phyloP scores from a whole-genome alignment of 2,113 vertebrate genomes.

The Campylomormyrus tamandua region DNA sequence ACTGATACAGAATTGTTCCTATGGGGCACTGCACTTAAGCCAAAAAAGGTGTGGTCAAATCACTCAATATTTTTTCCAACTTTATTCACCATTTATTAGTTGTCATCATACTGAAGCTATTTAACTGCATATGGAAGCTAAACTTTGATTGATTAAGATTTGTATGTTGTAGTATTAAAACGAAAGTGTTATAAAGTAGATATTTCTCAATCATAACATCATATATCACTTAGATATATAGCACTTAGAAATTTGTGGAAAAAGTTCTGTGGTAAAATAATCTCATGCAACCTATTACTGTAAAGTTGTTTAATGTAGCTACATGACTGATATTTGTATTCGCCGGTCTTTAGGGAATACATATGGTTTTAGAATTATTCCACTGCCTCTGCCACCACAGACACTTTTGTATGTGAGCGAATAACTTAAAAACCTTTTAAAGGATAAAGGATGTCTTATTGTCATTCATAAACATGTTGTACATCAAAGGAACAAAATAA shows the following conservation, averaged over 20 bases:
- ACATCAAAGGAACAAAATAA: too few species aligned
- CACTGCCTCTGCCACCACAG: too few species aligned
- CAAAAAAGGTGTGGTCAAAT: background rate
- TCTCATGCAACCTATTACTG: background rate
- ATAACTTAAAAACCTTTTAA: too few species aligned
- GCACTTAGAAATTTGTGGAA: background rate
- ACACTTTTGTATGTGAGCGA: too few species aligned
- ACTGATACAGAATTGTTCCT: background rate
- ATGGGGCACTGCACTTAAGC: background rate
- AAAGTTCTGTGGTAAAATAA: background rate
- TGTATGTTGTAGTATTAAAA: background rate
- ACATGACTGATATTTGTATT: too few species aligned
- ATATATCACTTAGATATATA: background rate
- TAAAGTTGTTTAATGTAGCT: too few species aligned
- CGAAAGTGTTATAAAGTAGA: background rate
- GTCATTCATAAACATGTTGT: too few species aligned
- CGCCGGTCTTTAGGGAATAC: too few species aligned
- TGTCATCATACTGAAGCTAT: background rate
- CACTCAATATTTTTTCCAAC: background rate
- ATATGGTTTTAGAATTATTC: too few species aligned
- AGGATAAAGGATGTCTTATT: too few species aligned
- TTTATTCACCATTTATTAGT: background rate
- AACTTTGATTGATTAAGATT: background rate
- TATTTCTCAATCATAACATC: background rate
- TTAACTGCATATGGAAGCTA: background rate